These are phyloP conservation scores for Podarcis cretensis DNA, from an alignment of 2,113 vertebrate genomes.

Conservation along the genomic window DNA sequence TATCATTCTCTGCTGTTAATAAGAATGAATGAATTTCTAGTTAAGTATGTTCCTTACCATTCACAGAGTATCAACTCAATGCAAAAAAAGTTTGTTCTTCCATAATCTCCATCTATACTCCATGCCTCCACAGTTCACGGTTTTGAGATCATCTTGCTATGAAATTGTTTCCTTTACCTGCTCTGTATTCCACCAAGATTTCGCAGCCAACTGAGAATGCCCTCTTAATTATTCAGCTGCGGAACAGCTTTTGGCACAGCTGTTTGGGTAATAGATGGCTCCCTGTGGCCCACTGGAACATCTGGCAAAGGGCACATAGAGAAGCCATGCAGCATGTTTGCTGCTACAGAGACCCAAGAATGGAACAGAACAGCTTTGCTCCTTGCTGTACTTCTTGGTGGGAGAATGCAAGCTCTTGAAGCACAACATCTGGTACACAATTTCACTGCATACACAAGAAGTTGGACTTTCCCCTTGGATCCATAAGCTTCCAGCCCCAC, in stretches of 20 bases:
- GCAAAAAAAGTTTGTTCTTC: neutral
- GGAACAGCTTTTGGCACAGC: neutral
- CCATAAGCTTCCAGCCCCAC: neutral
- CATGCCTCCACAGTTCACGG: neutral
- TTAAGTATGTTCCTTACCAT: neutral
- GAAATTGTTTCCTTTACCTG: neutral
- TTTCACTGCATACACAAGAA: neutral
- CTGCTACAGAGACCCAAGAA: neutral
- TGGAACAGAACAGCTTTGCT: neutral
- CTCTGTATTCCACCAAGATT: neutral
- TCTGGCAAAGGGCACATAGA: neutral
- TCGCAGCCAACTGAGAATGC: neutral
- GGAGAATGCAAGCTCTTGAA: neutral
- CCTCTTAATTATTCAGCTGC: slow-evolving; percentile 2
- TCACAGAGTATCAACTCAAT: neutral
- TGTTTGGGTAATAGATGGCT: neutral
- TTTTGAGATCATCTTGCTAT: neutral
- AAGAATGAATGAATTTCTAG: neutral
- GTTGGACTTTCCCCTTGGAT: neutral
- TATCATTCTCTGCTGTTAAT: too few relatives aligned
- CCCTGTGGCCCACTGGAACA: neutral
- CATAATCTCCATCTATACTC: too few relatives aligned
- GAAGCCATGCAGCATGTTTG: neutral
- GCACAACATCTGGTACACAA: neutral
- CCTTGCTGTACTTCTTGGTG: neutral